Percentiles rank a stretch among this genome's conserved stretches.
Evolutionary conservation across 2,888 invertebrate genomes (phyloP).

Genomic region (Allolobophora icterica): DNA sequence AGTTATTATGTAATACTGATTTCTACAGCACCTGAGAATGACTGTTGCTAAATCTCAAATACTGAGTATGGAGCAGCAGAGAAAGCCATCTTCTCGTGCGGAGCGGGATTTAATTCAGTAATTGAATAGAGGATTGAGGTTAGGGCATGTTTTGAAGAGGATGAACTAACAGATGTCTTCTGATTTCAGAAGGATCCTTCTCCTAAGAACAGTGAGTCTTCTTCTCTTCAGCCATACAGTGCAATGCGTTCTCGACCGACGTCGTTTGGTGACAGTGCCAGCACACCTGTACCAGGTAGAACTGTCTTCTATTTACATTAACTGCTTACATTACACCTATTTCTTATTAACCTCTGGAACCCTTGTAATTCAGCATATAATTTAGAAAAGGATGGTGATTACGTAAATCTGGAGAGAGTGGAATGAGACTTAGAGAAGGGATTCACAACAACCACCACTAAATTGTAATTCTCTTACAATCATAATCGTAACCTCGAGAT

Average conservation of each 20-base stretch:
- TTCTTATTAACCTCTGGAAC: not conserved
- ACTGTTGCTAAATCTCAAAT: no score
- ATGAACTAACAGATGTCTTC: not conserved
- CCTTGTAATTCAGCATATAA: not conserved
- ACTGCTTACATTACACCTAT: not conserved
- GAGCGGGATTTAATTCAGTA: not conserved
- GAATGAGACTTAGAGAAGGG: no score
- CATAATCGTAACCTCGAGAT: no score
- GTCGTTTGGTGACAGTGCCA: not conserved
- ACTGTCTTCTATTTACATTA: not conserved
- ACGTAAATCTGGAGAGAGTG: no score
- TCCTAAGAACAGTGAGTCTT: not conserved
- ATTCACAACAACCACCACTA: no score
- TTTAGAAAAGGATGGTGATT: no score
- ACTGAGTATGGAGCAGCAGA: no score
- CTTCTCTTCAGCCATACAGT: not conserved
- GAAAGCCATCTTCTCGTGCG: no score
- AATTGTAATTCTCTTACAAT: no score
- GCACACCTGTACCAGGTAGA: conserved; percentile 4
- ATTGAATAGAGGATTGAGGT: not conserved
- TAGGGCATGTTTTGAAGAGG: not conserved
- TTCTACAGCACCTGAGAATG: no score
- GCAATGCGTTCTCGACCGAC: not conserved
- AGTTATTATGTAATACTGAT: no score
- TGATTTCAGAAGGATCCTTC: not conserved